phyloP scores from a whole-genome alignment of 2,113 vertebrate genomes.

The Beaufortia kweichowensis region DNA sequence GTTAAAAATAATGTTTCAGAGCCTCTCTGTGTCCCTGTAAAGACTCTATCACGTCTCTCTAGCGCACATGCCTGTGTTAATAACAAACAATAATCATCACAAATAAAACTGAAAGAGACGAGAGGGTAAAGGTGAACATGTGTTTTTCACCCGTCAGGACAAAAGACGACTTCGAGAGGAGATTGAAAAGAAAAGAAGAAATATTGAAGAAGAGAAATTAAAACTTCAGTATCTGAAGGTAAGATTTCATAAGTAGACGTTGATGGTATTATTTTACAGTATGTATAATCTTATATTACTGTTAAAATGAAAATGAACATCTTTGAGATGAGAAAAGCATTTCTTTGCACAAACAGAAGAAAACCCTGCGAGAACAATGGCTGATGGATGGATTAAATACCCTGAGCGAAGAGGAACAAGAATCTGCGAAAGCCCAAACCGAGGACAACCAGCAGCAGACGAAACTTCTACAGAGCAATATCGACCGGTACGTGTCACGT shows the following conservation, averaged over 20 bases:
- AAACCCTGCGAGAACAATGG: conserved; percentile 91
- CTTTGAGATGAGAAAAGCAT: no score
- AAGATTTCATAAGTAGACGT: conserved; percentile 8
- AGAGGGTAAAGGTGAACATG: neutral
- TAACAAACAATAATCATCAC: neutral
- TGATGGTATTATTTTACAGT: no score
- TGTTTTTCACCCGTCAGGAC: conserved; percentile 74
- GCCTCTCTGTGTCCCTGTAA: conserved; percentile 15
- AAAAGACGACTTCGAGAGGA: conserved; percentile 94
- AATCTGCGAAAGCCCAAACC: conserved; percentile 85
- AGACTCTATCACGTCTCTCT: neutral
- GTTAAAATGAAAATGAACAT: neutral
- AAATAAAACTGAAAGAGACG: conserved; percentile 10
- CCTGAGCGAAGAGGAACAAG: conserved; percentile 83
- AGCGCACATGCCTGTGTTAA: neutral
- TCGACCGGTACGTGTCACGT: conserved; percentile 80
- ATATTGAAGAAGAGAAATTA: conserved; percentile 92
- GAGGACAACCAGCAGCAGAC: conserved; percentile 81
- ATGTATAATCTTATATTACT: no score
- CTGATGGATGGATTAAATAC: conserved; percentile 89
- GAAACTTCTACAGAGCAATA: conserved; percentile 80
- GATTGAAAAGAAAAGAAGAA: conserved; percentile 87
- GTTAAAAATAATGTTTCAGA: conserved; percentile 42
- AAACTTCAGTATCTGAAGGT: conserved; percentile 95
- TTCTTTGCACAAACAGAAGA: conserved; percentile 80